Conservation (phyloP, 2,888 invertebrate genomes). For the Epirrita christyi region DNA sequence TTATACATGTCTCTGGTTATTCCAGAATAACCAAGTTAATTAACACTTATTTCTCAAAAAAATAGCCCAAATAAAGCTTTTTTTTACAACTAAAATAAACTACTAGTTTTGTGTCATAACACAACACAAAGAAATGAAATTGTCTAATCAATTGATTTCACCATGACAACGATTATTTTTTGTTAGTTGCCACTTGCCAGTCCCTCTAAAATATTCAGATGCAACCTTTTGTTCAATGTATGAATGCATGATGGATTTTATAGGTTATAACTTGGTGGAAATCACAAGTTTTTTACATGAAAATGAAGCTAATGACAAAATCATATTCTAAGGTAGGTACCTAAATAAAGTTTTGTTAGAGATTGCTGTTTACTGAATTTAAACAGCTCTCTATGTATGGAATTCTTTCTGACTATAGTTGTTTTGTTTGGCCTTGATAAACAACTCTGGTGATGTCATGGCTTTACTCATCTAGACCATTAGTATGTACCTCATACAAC, state of each 20-base stretch:
- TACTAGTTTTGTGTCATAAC: slow-evolving; percentile 26
- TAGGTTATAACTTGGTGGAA: slow-evolving; percentile 54
- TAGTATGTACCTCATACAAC: slow-evolving; percentile 12
- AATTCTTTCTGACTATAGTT: slow-evolving; percentile 16
- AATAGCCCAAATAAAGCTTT: slow-evolving; percentile 25
- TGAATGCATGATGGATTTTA: slow-evolving; percentile 39
- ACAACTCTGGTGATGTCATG: slow-evolving; percentile 58
- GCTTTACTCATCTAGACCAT: slow-evolving; percentile 24
- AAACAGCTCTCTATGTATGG: slow-evolving; percentile 25
- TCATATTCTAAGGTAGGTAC: slow-evolving; percentile 71
- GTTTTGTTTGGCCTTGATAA: slow-evolving; percentile 50
- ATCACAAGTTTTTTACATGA: too few relatives aligned
- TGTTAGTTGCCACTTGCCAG: slow-evolving; percentile 36
- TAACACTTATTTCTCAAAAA: slow-evolving; percentile 34
- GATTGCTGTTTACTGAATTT: slow-evolving; percentile 22
- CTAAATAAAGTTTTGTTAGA: slow-evolving; percentile 30
- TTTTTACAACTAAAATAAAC: slow-evolving; percentile 39
- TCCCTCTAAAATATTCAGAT: background rate
- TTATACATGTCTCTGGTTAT: too few relatives aligned
- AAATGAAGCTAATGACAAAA: slow-evolving; percentile 70
- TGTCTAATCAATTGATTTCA: slow-evolving; percentile 51
- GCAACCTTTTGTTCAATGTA: slow-evolving; percentile 13
- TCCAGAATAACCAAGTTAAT: slow-evolving; percentile 4
- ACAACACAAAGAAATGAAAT: slow-evolving; percentile 41
- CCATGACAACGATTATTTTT: slow-evolving; percentile 55